Percentiles rank a stretch among this genome's conserved stretches.
These are phyloP conservation scores for Drosophila rubida DNA, from an alignment of 2,888 invertebrate genomes.

Conservation along the genomic window DNA sequence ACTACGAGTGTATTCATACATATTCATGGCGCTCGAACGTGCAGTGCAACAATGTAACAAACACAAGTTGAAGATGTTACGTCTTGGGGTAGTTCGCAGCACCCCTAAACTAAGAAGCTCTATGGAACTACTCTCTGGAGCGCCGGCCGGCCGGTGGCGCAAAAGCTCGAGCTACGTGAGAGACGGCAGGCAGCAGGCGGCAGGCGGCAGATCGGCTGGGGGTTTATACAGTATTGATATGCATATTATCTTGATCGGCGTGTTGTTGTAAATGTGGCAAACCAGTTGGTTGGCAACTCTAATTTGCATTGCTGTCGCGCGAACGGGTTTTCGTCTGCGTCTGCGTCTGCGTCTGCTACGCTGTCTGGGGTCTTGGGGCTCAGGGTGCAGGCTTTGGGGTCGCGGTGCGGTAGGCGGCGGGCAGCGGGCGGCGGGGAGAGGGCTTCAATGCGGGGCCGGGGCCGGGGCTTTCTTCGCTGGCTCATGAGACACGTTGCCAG, in stretches of 20 bases:
- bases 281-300: conserved; percentile 72
- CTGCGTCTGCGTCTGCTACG: conserved; percentile 35
- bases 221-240: neutral
- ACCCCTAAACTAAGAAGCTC: neutral
- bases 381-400: too few relatives aligned
- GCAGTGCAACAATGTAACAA: neutral
- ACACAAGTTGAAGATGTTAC: conserved; percentile 1
- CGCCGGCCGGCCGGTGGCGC: conserved; percentile 48
- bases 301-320: conserved; percentile 73
- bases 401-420: neutral
- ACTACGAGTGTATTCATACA: conserved; percentile 31
- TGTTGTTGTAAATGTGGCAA: conserved; percentile 51
- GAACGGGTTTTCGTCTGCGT: conserved; percentile 56
- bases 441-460: conserved; percentile 1
- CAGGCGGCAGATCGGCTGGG: too few relatives aligned
- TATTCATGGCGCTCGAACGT: conserved; percentile 25
- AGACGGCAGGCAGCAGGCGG: conserved; percentile 38
- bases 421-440: neutral
- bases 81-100: neutral
- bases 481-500: conserved; percentile 53
- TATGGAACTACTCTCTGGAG: conserved; percentile 1
- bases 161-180: conserved; percentile 50
- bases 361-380: neutral
- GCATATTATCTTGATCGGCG: conserved; percentile 10
- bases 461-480: conserved; percentile 52